A percentile compares a stretch with the other conserved stretches of the same genome.
Evolutionary conservation across 2,888 invertebrate genomes (phyloP).

Genomic region (Cataglyphis cursor): DNA sequence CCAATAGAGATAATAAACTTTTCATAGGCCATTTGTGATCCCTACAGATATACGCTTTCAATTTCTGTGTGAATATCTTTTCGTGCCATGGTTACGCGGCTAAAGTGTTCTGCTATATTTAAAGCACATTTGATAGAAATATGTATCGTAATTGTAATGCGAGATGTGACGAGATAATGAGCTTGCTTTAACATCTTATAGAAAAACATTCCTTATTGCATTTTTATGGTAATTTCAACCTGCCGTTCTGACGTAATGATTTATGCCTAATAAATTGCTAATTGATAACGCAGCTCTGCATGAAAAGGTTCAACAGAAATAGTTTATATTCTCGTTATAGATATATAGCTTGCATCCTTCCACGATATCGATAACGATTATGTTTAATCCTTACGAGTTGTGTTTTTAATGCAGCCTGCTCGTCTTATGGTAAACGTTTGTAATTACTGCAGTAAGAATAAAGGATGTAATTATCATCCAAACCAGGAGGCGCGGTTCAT

Average conservation of each 20-base stretch:
- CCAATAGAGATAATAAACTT: slow-evolving; percentile 24
- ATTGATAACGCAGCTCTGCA: slow-evolving; percentile 10
- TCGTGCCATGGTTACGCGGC: background rate
- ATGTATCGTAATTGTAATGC: slow-evolving; percentile 23
- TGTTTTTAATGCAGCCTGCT: slow-evolving; percentile 62
- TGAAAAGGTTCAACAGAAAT: background rate
- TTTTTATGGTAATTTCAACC: slow-evolving; percentile 24
- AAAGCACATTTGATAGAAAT: slow-evolving; percentile 39
- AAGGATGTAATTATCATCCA: slow-evolving; percentile 79
- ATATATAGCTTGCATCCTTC: background rate
- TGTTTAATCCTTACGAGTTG: slow-evolving; percentile 35
- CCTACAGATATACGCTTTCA: background rate
- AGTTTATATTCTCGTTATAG: background rate
- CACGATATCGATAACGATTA: slow-evolving; percentile 39
- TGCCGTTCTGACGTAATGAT: slow-evolving; percentile 6
- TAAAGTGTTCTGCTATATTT: background rate
- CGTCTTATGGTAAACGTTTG: slow-evolving; percentile 77
- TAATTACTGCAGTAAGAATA: slow-evolving; percentile 78
- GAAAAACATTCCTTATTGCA: background rate
- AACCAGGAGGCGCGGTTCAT: slow-evolving; percentile 73
- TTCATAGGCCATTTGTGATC: background rate
- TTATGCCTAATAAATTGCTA: slow-evolving; percentile 39
- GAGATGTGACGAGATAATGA: slow-evolving; percentile 28
- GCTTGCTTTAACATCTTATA: slow-evolving; percentile 8
- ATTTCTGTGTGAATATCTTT: slow-evolving; percentile 16